A percentile compares a stretch with the other conserved stretches of the same genome.
Conservation (phyloP, 2,113 vertebrate species). For the Myotis lucifugus region DNA sequence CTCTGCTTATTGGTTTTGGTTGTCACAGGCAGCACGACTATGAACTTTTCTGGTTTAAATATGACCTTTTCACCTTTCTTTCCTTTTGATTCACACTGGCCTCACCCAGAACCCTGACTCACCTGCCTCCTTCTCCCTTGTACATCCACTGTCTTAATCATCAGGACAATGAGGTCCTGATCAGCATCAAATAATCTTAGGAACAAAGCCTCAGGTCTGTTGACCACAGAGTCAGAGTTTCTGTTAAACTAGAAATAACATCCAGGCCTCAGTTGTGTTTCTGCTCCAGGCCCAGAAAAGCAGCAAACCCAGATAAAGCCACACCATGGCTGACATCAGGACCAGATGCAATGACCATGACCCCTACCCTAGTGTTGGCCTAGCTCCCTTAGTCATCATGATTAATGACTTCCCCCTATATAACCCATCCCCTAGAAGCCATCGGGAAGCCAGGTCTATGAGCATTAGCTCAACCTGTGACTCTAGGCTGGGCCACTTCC, state of each 20-base stretch:
- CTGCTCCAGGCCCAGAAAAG: background rate
- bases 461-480: background rate
- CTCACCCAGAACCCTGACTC: background rate
- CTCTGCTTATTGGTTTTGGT: too few relatives aligned
- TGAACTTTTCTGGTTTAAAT: background rate
- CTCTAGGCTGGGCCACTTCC: background rate
- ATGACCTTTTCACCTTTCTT: background rate
- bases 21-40: too few relatives aligned
- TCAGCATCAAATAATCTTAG: background rate
- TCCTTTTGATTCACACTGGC: background rate
- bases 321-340: background rate
- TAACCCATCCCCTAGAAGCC: too few relatives aligned
- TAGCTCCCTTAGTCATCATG: background rate
- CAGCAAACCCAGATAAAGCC: background rate
- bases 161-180: background rate
- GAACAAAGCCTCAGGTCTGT: background rate
- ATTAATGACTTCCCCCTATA: background rate
- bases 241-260: background rate
- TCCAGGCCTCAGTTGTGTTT: background rate
- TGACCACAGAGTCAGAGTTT: background rate
- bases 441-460: background rate
- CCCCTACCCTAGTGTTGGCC: background rate
- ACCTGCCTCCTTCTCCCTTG: background rate
- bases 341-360: background rate
- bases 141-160: background rate